These are phyloP conservation scores for Chaetorhynchus papuensis DNA, from an alignment of 2,113 vertebrate genomes.

Conservation along the genomic window DNA sequence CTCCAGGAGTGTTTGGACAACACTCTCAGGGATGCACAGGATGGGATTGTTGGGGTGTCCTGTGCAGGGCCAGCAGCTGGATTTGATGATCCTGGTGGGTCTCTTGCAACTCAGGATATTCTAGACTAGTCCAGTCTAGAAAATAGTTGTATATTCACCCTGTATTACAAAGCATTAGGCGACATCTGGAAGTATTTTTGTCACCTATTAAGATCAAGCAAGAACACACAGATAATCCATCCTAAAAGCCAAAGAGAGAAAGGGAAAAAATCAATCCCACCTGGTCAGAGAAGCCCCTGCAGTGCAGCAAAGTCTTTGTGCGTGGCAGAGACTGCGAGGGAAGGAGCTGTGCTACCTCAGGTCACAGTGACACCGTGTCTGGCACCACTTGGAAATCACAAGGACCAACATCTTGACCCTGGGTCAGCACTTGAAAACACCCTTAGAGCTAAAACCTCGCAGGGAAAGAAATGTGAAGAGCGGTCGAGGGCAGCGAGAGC, in stretches of 20 bases:
- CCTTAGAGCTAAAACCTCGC: not conserved
- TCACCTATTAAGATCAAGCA: not conserved
- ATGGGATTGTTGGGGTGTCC: not conserved
- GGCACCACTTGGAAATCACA: not conserved
- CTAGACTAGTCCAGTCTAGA: not conserved
- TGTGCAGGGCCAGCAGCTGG: not conserved
- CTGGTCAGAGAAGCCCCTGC: not conserved
- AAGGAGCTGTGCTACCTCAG: not conserved
- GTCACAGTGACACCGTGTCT: not conserved
- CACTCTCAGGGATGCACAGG: accelerated
- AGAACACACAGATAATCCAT: not conserved
- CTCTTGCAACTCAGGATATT: not conserved
- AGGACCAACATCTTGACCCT: not conserved
- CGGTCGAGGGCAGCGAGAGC: not conserved
- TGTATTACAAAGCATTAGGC: not conserved
- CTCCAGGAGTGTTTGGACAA: not conserved
- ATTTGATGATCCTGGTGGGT: not conserved
- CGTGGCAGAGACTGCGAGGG: accelerated
- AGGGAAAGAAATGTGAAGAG: not conserved
- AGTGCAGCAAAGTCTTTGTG: not conserved
- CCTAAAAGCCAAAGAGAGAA: not conserved
- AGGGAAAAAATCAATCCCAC: not conserved
- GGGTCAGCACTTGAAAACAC: not conserved
- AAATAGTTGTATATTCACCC: not conserved
- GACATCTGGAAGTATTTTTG: not conserved